These are phyloP conservation scores for Dromas ardeola DNA, from an alignment of 2,113 vertebrate genomes.

Conservation along the genomic window DNA sequence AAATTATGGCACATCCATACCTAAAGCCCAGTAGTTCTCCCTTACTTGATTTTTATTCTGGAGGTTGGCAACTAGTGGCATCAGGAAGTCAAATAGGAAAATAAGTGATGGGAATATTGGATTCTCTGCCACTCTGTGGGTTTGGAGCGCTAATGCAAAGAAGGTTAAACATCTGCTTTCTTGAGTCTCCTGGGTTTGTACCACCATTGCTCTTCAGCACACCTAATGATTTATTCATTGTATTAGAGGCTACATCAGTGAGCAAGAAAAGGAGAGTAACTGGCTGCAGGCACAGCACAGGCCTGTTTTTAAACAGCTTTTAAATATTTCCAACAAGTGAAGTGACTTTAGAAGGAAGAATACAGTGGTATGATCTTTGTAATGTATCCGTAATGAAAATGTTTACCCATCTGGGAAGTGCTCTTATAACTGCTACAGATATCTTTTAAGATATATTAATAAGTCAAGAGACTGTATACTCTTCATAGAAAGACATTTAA, in stretches of 20 bases:
- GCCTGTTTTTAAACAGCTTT: neutral
- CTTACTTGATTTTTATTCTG: neutral
- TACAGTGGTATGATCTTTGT: neutral
- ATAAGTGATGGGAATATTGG: neutral
- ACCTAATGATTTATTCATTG: constrained; percentile 60
- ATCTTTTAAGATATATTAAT: neutral
- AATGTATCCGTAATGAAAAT: neutral
- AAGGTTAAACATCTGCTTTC: constrained; percentile 14
- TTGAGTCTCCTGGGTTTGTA: constrained; percentile 16
- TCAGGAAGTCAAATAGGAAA: constrained; percentile 7
- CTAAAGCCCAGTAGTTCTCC: neutral
- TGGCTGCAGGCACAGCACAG: neutral
- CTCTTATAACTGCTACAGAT: neutral
- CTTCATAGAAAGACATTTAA: neutral
- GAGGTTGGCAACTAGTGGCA: neutral
- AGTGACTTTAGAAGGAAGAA: neutral
- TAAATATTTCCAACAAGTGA: neutral
- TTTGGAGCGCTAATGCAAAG: neutral
- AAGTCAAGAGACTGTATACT: neutral
- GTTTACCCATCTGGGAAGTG: neutral
- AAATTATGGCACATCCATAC: neutral
- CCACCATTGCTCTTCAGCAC: neutral
- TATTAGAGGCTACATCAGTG: constrained; percentile 20
- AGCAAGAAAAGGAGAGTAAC: neutral
- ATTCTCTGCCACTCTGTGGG: neutral